Conservation (phyloP, 2,113 vertebrate species). For the Chloebia gouldiae region DNA sequence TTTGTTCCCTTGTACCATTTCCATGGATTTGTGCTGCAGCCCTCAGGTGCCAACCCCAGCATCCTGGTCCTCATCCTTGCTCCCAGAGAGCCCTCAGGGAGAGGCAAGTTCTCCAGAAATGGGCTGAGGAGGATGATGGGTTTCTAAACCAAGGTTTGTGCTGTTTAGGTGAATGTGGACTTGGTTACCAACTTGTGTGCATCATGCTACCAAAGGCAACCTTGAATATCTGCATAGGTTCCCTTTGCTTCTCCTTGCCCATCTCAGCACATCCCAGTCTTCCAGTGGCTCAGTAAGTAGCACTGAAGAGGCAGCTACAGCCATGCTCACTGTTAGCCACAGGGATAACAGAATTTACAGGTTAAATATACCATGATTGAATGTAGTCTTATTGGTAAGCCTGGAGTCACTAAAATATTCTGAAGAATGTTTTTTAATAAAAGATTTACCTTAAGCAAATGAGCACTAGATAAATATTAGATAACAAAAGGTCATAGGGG, state of each 20-base stretch:
- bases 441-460: neutral
- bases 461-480: neutral
- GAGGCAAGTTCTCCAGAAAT: neutral
- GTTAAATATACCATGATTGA: neutral
- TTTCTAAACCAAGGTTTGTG: neutral
- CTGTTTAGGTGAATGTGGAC: neutral
- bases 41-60: rapidly evolving
- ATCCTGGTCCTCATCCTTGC: rapidly evolving
- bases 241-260: neutral
- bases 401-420: neutral
- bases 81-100: neutral
- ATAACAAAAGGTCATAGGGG: neutral
- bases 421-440: neutral
- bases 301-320: neutral
- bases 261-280: rapidly evolving
- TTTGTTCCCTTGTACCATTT: rapidly evolving
- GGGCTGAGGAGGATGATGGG: neutral
- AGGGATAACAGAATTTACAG: neutral
- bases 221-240: neutral
- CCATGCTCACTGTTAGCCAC: neutral
- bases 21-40: neutral
- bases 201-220: neutral
- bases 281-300: neutral
- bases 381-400: neutral
- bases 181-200: neutral